A percentile compares a stretch with the other conserved stretches of the same genome.
These are phyloP conservation scores for Aleiodes testaceus DNA, from an alignment of 2,888 invertebrate species.

Conservation along the genomic window DNA sequence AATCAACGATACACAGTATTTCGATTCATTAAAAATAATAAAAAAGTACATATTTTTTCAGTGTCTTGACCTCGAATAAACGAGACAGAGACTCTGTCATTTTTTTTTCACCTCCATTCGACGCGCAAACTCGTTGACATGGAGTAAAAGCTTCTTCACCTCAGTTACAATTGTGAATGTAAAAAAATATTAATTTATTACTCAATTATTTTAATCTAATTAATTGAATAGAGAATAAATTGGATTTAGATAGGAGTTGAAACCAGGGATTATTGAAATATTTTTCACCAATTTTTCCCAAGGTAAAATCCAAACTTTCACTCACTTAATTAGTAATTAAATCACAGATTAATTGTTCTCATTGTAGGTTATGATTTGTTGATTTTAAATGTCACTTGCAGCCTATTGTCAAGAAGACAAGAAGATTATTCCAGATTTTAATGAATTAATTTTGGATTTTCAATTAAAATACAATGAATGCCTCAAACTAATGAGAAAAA, in stretches of 20 bases:
- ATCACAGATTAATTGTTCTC: not conserved
- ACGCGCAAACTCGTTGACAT: conserved; percentile 50
- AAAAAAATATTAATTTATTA: conserved; percentile 1
- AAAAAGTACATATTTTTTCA: not conserved
- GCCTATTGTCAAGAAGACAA: not conserved
- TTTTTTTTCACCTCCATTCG: conserved; percentile 25
- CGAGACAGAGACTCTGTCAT: conserved; percentile 2
- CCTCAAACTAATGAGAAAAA: not conserved
- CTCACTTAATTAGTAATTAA: conserved; percentile 11
- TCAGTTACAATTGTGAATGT: conserved; percentile 8
- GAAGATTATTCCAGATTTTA: not conserved
- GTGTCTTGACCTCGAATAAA: conserved; percentile 13
- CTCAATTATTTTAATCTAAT: not conserved
- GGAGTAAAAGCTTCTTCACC: conserved; percentile 36
- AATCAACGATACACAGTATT: not conserved
- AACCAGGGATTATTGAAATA: not conserved
- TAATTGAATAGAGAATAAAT: not conserved
- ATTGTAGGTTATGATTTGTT: conserved; percentile 29
- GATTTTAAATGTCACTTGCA: not conserved
- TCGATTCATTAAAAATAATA: conserved; percentile 3
- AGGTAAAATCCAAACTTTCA: conserved; percentile 15
- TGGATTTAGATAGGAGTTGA: not conserved
- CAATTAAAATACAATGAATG: not conserved
- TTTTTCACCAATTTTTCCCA: not conserved
- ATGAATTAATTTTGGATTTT: not conserved